Evolutionary conservation across 2,888 invertebrate species (phyloP), one percentile per base, ranked within the genome.

Genomic region (Microctonus aethiopoides): DNA sequence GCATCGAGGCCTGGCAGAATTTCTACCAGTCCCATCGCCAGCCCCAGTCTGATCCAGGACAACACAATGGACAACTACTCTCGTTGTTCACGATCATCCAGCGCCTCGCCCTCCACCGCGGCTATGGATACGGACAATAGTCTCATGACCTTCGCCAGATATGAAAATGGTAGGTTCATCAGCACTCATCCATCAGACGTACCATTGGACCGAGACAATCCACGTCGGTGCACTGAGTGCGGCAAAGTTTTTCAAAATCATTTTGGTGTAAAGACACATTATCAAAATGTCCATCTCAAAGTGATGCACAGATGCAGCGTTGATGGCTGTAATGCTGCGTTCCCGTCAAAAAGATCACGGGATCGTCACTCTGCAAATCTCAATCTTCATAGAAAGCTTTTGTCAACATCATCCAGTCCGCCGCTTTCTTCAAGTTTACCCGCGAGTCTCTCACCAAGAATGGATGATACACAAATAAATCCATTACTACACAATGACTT

Each of bases 231-330:
- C 87, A 92, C 95, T 2, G 95, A 95, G 36, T 98, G 98, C 86
- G 95, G 95, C 7, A 96, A 97, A 87, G 91, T 94, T 81, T 98
- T 97, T 87, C 96, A 95, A 86, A 98, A 96, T 83, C 94, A 95
- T 80, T 97, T 96, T 84, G 94, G 95, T 62, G 92, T 97, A 26
- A 97, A 97, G 87, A 95, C 95, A 1, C 98, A 98, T 86, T 98
- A 96, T 86, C 97, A 97, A 88, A 97, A 95, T 86, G 95, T 96
- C 10, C 98, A 98, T 87, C 91, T 98, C 65, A 98, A 98, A 87
- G 88, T 97, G 72, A 95, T 97, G 94, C 97, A 97, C 87, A 95
- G 95, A 84, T 98, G 98, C 88, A 95, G 93, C 81, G 93, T 96
- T 29, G 97, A 97, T 76, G 97, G 97, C 0, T 98, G 98, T 86